phyloP scores from a whole-genome alignment of 2,113 vertebrate genomes.

The Isurus oxyrinchus region DNA sequence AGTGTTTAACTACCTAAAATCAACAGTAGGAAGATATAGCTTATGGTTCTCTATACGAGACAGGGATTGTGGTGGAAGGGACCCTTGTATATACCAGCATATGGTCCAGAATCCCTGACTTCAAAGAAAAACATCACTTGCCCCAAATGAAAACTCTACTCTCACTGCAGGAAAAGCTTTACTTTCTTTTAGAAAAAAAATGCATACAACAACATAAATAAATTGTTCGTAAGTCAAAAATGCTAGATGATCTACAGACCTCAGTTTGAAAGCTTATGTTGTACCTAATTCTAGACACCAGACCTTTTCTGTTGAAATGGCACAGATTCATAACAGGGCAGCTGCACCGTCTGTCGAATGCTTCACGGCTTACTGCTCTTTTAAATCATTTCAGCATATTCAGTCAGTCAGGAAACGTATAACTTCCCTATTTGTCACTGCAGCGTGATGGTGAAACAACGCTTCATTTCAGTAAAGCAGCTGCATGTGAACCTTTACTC shows the following conservation, averaged over 20 bases:
- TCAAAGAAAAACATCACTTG: neutral
- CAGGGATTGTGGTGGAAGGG: neutral
- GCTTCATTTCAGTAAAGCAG: neutral
- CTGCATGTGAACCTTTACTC: neutral
- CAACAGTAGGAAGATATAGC: neutral
- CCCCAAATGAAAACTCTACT: neutral
- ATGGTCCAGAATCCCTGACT: neutral
- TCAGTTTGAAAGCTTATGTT: neutral
- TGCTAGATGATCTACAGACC: neutral
- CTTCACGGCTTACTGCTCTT: neutral
- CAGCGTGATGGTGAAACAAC: neutral
- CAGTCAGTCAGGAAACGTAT: neutral
- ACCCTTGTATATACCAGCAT: neutral
- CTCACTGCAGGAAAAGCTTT: neutral
- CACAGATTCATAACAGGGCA: neutral
- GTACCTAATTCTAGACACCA: neutral
- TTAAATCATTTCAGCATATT: neutral
- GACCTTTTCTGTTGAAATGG: neutral
- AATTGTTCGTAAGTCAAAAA: neutral
- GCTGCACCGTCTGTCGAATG: neutral
- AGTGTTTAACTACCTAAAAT: neutral
- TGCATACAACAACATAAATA: neutral
- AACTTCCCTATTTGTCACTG: neutral
- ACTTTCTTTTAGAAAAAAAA: neutral
- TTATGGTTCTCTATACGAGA: neutral